These are phyloP conservation scores for Galeopterus variegatus DNA, from an alignment of 2,113 vertebrate species.

Conservation along the genomic window DNA sequence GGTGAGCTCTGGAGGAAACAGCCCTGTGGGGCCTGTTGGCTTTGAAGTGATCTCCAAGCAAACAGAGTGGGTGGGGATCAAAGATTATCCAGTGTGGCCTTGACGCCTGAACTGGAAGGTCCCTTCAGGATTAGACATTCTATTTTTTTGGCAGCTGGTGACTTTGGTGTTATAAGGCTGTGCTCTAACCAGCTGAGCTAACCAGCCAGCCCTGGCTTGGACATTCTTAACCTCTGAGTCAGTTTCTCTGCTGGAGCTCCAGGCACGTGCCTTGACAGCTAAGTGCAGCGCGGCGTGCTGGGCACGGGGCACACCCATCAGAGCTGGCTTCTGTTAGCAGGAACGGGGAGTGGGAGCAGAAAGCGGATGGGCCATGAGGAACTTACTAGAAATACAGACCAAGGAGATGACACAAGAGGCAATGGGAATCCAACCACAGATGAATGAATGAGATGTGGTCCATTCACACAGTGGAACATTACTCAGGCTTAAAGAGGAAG, in stretches of 20 bases:
- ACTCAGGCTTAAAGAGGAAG: neutral
- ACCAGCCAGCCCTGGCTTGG: too few relatives aligned
- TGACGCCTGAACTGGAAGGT: too few relatives aligned
- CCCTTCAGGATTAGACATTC: too few relatives aligned
- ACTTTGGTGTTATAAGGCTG: too few relatives aligned
- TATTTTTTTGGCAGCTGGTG: too few relatives aligned
- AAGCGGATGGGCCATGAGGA: neutral
- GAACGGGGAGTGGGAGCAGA: neutral
- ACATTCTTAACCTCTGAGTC: neutral
- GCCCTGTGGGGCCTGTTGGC: neutral
- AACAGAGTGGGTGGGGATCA: neutral
- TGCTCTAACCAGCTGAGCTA: too few relatives aligned
- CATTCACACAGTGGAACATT: neutral
- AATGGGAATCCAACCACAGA: neutral
- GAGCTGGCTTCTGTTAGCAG: neutral
- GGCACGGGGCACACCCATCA: neutral
- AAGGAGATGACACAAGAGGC: neutral
- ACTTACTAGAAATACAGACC: neutral
- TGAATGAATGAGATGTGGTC: neutral
- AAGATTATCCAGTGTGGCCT: fast-evolving
- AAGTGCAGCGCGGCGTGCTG: neutral
- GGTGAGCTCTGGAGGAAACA: too few relatives aligned
- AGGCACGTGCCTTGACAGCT: neutral
- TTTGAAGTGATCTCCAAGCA: neutral
- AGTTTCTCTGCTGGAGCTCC: neutral